These are phyloP conservation scores for Fragum whitleyi DNA, from an alignment of 2,888 invertebrate genomes.

Conservation along the genomic window DNA sequence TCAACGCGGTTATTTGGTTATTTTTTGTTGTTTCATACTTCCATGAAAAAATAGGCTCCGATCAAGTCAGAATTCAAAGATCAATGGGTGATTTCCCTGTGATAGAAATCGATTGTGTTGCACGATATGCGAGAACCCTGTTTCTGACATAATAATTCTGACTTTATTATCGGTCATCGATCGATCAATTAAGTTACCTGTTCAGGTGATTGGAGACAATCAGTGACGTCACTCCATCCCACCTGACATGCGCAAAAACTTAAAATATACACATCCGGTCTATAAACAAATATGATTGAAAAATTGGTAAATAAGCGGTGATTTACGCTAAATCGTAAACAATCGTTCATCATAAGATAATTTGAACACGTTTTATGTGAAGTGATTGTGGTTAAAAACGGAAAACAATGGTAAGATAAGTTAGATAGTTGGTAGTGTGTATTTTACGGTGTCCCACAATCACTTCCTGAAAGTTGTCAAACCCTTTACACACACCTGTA, in stretches of 20 bases:
- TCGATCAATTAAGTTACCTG: conserved; percentile 17
- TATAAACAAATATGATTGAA: neutral
- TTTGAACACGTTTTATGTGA: neutral
- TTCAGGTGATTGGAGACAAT: conserved; percentile 20
- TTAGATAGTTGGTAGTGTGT: neutral
- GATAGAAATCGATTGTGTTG: too few relatives aligned
- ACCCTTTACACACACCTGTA: neutral
- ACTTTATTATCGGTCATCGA: neutral
- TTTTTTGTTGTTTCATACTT: too few relatives aligned
- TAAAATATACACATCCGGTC: conserved; percentile 12
- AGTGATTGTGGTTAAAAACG: neutral
- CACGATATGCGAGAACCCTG: too few relatives aligned
- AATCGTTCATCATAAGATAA: neutral
- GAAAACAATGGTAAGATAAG: conserved; percentile 20
- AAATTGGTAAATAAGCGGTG: neutral
- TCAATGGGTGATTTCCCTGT: too few relatives aligned
- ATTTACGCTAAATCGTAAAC: neutral
- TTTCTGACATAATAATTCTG: too few relatives aligned
- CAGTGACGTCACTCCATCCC: conserved; percentile 17
- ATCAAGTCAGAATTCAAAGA: too few relatives aligned
- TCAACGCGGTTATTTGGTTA: too few relatives aligned
- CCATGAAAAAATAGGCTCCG: too few relatives aligned
- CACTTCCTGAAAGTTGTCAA: conserved; percentile 27
- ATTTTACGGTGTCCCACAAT: neutral
- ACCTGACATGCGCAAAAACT: conserved; percentile 26